Evolutionary conservation across 2,113 vertebrate species (phyloP), one percentile per base, ranked within the genome.

Genomic region (Oophaga pumilio): DNA sequence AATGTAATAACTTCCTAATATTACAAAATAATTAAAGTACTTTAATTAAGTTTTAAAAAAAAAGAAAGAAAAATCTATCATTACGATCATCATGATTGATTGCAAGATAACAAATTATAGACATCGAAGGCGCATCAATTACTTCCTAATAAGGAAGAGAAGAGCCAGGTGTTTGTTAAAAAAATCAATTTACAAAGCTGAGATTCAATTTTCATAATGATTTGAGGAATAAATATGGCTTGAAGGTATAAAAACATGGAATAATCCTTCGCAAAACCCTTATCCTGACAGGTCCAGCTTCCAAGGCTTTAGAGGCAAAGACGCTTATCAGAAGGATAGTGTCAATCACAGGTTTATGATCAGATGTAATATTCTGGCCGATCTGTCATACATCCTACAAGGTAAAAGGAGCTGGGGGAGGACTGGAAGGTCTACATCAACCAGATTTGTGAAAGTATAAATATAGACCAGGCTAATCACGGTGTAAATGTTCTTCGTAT

Each of bases 1-100:
- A 59, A 83, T 24, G 22, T 68, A 64, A 69, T 53, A n/a, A 43
- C 64, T 17, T 83, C 13, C 26, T 18, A 15, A 68, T 69, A 83
- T 83, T 83, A 69, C 81, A 69, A 83, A 83, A 83, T 68, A 69
- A 83, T 83, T 83, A 82, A 82, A 82, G 80, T 33, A 66, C 33
- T 66, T 66, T 66, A 22, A 52, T 69, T 68, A 82, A n/a, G 11
- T 7, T n/a, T n/a, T n/a, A n/a, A n/a, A n/a, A n/a, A n/a, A n/a
- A n/a, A n/a, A 24, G 68, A 68, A 80, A 74, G 49, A 74, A 49
- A 74, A 53, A 64, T 26, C 81, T 52, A 68, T 83, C 81, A 83
- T 69, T 52, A 83, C 68, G 62, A 68, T 83, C 81, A 83, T 69
- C 26, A 83, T 82, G 62, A 82, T 82, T 82, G 80, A 84, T 84